Base-by-base conservation (phyloP, 2,888 invertebrate species). In the Agrochola litura region DNA sequence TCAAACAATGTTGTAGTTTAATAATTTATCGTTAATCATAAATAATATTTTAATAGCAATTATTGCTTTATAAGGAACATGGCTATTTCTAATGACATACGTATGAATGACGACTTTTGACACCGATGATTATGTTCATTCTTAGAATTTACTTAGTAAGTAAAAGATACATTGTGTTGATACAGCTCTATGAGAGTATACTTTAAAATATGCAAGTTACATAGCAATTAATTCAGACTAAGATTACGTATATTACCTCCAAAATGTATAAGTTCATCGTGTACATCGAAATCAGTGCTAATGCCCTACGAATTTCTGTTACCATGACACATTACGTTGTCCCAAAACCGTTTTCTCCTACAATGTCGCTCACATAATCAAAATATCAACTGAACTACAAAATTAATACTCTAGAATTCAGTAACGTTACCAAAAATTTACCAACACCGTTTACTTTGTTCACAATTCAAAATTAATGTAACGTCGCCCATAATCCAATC, bases 1-100 rank as follows among this genome's bases (percentile, higher is more conserved):
- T 52, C 12, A 30, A 74, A 70, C 37, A 74, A 54, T 43, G 6
- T 14, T 8, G 19, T 60, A 72, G 16, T 64, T 54, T 46, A 56
- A 30, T 56, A 58, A 68, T 16, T 9, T 22, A 37, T 10, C 19
- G 25, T 43, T 63, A 52, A 37, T 78, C 9, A 30, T 61, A 61
- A 60, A 19, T 19, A 30, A 61, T 30, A 30, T 61, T 37, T 61
- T 1, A 73, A 78, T 82, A 83, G 85, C 85, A 85, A 82, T 82
- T 0, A 72, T 82, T 83, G 30, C 64, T 61, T 77, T 74, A n/a
- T 37, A 65, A 22, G 58, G n/a, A 63, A 74, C 71, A 30, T 74
- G 22, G 73, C 82, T 83, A 85, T 77, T 68, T 68, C 19, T 60
- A 60, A 52, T 1, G 37, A 67, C 30, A 54, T 60, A 25, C 8